These are phyloP conservation scores for Polydrusus tereticollis DNA, from an alignment of 2,888 invertebrate genomes.

Conservation along the genomic window DNA sequence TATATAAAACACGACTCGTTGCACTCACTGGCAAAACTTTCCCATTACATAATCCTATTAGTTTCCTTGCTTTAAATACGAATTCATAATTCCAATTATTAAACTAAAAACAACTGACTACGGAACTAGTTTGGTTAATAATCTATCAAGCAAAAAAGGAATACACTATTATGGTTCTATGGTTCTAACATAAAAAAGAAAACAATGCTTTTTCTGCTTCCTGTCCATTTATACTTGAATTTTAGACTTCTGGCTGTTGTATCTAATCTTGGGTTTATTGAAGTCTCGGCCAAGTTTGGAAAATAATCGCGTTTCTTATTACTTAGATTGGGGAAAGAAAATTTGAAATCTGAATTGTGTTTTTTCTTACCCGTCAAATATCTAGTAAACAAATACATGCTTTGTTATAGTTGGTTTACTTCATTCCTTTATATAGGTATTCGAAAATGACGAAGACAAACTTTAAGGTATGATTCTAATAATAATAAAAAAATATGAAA, in stretches of 20 bases:
- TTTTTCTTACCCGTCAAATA: too few species aligned
- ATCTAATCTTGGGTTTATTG: too few species aligned
- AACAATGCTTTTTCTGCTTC: not conserved
- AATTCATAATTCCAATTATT: not conserved
- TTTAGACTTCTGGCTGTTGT: not conserved
- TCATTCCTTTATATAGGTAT: too few species aligned
- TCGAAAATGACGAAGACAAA: too few species aligned
- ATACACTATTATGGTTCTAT: not conserved
- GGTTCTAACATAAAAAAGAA: not conserved
- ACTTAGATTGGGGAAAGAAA: too few species aligned
- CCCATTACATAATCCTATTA: not conserved
- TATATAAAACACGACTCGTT: not conserved
- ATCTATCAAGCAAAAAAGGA: not conserved
- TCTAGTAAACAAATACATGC: too few species aligned
- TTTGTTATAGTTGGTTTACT: too few species aligned
- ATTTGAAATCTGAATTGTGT: too few species aligned
- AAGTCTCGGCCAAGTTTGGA: too few species aligned
- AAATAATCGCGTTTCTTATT: too few species aligned
- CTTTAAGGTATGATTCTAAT: too few species aligned
- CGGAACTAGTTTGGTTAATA: not conserved
- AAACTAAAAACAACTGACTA: not conserved
- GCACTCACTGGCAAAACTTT: not conserved
- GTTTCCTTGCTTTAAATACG: not conserved
- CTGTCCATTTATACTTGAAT: not conserved
- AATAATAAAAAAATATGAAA: too few species aligned